Evolutionary conservation across 2,888 invertebrate genomes (phyloP), one percentile per base, ranked within the genome.

Genomic region (Linyphia triangularis): DNA sequence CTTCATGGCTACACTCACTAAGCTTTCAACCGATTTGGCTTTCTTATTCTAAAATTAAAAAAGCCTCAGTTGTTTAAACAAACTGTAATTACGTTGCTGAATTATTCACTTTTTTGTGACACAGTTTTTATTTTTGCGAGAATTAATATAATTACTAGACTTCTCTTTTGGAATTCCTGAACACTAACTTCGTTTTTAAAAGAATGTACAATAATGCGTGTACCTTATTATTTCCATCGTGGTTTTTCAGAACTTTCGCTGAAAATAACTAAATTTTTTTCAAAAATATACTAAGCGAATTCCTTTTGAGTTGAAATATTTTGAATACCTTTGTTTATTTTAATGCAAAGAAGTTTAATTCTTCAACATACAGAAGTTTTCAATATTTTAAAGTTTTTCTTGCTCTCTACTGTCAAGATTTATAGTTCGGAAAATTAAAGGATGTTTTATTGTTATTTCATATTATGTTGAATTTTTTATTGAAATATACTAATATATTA

Each of bases 1-100:
- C 13, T 2, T 16, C 1, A 16, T 13, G n/a, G 13, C 1, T 16
- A 43, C 1, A 2, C 43, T 16, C 7, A 24, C 26, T 26, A 28
- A 10, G 13, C 63, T 63, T 63, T 51, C 5, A 51, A 51, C 13
- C 51, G 13, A 51, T 51, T 51, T 51, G 13, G n/a, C 51, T 51
- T 51, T 13, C 51, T 13, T 51, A 9, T 16, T 16, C 13, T 22
- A 28, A 22, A 59, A 22, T 19, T 33, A 28, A 77, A 40, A 77
- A 77, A 57, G 13, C n/a, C 63, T 37, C 19, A 9, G 37, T 16
- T 26, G 24, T 63, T 63, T 63, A 63, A 63, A 40, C n/a, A 61
- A 77, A 77, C 37, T 37, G 40, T 77, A 77, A 77, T 77, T 77
- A 77, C 63, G 77, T 77, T 77, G 37, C 63, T 22, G 10, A 30